Conservation (phyloP, 2,888 invertebrate species). For the Acrocyrtus sp. region DNA sequence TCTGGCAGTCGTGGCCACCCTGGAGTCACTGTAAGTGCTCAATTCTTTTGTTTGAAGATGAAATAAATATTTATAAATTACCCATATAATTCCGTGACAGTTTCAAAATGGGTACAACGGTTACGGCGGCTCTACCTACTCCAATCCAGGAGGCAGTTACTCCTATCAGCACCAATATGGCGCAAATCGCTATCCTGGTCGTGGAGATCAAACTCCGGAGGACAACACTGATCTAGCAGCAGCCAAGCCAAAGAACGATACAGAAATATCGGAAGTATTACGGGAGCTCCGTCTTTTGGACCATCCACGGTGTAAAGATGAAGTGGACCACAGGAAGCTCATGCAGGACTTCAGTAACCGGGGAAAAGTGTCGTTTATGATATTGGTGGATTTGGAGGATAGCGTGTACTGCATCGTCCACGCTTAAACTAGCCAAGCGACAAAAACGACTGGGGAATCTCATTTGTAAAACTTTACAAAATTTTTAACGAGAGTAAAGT, state of each 20-base stretch:
- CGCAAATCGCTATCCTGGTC: not conserved
- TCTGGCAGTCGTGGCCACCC: slow-evolving; percentile 19
- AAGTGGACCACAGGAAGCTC: slow-evolving; percentile 48
- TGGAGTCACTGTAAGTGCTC: slow-evolving; percentile 1
- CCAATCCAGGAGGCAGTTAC: not conserved
- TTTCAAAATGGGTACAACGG: slow-evolving; percentile 10
- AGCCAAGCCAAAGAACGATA: slow-evolving; percentile 8
- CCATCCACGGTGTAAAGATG: slow-evolving; percentile 54
- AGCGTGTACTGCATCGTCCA: slow-evolving; percentile 58
- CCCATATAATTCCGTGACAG: not conserved
- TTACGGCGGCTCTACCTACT: not conserved
- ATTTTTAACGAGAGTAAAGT: too few species aligned
- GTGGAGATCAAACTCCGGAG: slow-evolving; percentile 40
- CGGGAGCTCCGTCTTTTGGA: slow-evolving; percentile 41
- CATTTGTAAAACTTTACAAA: too few species aligned
- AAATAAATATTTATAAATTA: not conserved
- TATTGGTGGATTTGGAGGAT: slow-evolving; percentile 53
- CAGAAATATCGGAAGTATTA: slow-evolving; percentile 33
- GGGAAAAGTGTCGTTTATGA: slow-evolving; percentile 56
- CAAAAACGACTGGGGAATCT: too few species aligned
- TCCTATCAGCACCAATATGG: not conserved
- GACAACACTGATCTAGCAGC: not conserved
- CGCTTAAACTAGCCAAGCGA: too few species aligned
- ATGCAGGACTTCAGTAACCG: slow-evolving; percentile 44
- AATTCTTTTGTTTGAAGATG: not conserved